These are phyloP conservation scores for Trachythela sp. DNA, from an alignment of 64 coral and sea anemone genomes.

Conservation along the genomic window DNA sequence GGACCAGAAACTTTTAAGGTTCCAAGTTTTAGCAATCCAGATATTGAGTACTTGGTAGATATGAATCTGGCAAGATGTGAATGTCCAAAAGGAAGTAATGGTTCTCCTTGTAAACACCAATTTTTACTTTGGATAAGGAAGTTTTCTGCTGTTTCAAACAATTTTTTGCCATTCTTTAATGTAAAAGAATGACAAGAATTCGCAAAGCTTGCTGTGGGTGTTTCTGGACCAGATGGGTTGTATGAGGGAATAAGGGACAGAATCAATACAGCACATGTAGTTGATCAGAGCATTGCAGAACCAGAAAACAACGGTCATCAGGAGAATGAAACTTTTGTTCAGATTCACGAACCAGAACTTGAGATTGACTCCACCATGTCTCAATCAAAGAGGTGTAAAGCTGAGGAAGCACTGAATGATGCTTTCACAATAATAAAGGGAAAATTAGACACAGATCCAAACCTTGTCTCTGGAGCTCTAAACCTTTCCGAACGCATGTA, in stretches of 20 bases:
- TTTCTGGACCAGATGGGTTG: neutral
- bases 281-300: neutral
- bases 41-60: neutral
- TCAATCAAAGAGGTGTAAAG: neutral
- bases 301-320: neutral
- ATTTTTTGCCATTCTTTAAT: neutral
- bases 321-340: neutral
- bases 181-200: neutral
- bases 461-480: neutral
- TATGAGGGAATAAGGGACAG: constrained; percentile 14
- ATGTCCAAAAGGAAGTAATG: neutral
- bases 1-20: neutral
- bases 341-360: neutral
- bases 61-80: neutral
- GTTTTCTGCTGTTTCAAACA: neutral
- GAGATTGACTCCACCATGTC: neutral
- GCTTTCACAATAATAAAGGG: neutral
- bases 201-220: neutral
- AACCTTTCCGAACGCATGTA: neutral
- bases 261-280: neutral
- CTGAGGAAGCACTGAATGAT: neutral
- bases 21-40: neutral
- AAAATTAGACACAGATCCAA: neutral
- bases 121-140: neutral
- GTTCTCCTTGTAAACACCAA: neutral